A percentile compares a stretch with the other conserved stretches of the same genome.
phyloP scores from a whole-genome alignment of 1,140 invertebrate species.

The Drosophila triauraria region DNA sequence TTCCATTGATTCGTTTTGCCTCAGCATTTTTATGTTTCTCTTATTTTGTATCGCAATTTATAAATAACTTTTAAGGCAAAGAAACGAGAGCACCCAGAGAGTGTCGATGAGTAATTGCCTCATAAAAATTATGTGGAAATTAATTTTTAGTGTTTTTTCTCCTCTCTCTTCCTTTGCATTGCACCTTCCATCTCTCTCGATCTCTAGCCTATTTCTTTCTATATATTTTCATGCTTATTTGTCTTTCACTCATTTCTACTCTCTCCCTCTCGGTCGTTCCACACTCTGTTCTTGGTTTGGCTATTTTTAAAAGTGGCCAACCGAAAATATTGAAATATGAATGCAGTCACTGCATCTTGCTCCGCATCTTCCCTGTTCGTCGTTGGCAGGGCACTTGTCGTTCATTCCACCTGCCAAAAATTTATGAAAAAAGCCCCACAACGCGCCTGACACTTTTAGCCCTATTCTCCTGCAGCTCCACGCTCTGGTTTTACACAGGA shows the following conservation, averaged over 20 bases:
- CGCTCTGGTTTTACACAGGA: neutral
- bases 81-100: conserved; percentile 21
- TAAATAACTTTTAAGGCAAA: conserved; percentile 29
- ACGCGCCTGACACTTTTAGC: conserved; percentile 71
- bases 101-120: conserved; percentile 83
- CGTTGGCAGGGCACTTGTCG: conserved; percentile 65
- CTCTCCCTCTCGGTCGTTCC: conserved; percentile 12
- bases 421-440: conserved; percentile 54
- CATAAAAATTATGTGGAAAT: conserved; percentile 83
- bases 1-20: conserved; percentile 49
- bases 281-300: conserved; percentile 20
- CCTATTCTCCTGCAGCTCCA: conserved; percentile 20
- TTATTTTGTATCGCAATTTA: conserved; percentile 36
- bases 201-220: conserved; percentile 2
- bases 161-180: conserved; percentile 12
- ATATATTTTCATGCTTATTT: conserved; percentile 20
- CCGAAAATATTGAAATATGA: conserved; percentile 78
- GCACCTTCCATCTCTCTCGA: neutral
- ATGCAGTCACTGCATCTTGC: conserved; percentile 59
- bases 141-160: conserved; percentile 73
- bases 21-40: conserved; percentile 18
- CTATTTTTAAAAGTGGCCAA: conserved; percentile 60
- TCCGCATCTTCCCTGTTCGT: neutral
- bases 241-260: conserved; percentile 4
- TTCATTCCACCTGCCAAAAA: conserved; percentile 77